These are phyloP conservation scores for Crotalus horridus DNA, from an alignment of 2,113 vertebrate genomes.

Conservation along the genomic window DNA sequence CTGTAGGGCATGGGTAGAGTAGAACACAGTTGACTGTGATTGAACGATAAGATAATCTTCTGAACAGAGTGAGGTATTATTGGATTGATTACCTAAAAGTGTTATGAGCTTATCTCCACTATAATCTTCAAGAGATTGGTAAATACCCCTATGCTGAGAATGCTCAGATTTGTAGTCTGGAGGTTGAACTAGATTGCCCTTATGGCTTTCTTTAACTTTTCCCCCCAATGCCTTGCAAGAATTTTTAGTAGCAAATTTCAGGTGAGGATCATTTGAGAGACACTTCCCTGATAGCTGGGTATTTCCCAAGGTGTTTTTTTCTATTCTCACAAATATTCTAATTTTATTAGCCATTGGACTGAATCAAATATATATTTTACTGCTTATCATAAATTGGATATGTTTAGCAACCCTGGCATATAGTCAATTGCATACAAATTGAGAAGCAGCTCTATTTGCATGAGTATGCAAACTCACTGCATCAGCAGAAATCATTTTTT, in stretches of 20 bases:
- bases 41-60: neutral
- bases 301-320: slow-evolving; percentile 18
- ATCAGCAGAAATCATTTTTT: slow-evolving; percentile 1
- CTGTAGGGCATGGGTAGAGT: neutral
- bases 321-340: slow-evolving; percentile 44
- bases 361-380: slow-evolving; percentile 43
- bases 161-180: neutral
- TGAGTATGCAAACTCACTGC: neutral
- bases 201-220: neutral
- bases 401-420: slow-evolving; percentile 27
- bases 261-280: neutral
- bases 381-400: slow-evolving; percentile 28
- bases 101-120: neutral
- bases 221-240: neutral
- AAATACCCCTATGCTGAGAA: neutral
- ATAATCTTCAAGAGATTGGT: neutral
- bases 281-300: neutral
- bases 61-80: neutral
- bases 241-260: neutral
- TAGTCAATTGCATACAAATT: slow-evolving; percentile 32
- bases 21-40: neutral
- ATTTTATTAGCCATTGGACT: slow-evolving; percentile 44
- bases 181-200: neutral
- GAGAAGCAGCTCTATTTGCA: neutral
- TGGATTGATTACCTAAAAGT: neutral